Base-by-base conservation (phyloP, 1,140 invertebrate species). In the Globodera rostochiensis region DNA sequence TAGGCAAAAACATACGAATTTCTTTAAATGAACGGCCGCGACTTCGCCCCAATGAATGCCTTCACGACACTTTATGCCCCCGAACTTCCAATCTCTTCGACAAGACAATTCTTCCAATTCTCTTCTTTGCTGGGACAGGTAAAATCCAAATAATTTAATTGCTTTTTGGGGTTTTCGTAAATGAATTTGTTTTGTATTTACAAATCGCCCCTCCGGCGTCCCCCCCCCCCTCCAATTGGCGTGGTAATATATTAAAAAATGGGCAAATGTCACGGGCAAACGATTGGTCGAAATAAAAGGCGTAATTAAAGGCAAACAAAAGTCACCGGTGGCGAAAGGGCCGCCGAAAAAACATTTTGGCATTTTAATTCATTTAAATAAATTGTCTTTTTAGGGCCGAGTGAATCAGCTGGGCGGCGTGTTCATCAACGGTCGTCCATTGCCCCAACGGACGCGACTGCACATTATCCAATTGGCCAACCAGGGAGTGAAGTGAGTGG, bases 401-500 rank as follows among this genome's bases (percentile, higher is more conserved):
- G 94, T 96, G 84, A 96, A 96, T 91, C 95, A 96, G 91, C 91
- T 96, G 66, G 95, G 95, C 60, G 95, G 95, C 2, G 93, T 95
- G 45, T 96, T 96, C 90, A 96, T 96, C 87, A 96, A 96, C 89
- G 95, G 95, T 1, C 93, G 95, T 8, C 95, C 95, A 50, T 90
- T 96, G 73, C 95, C 95, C 19, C 95, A 95, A 90, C 94, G 96
- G 90, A 95, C 94, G 77, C 92, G 95, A 36, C 91, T 94, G 79
- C 94, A 95, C 91, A 96, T 96, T 81, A 94, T 96, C 45, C 94
- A 95, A 91, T 93, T 96, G 94, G 94, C 95, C 0, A 94, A 94
- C 1, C 93, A 94, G 1, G 94, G 95, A 1, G 93, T 96, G 0
- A 86, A 86, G 85, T 86, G 76, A 80, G 83, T 76, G 21, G 19